Evolutionary conservation across 2,113 vertebrate species (phyloP).

Genomic region (Sus scrofa): T2T-Sscrofa CM000812.6:25683501-25684000

Average conservation of each 20-base stretch:
- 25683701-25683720: too few species aligned
- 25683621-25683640: slow-evolving; percentile 9
- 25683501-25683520: neutral
- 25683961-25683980: slow-evolving; percentile 33
- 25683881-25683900: neutral
- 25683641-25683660: too few species aligned
- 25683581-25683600: neutral
- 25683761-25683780: too few species aligned
- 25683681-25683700: too few species aligned
- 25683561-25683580: neutral
- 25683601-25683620: neutral
- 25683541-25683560: neutral
- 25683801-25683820: neutral
- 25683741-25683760: too few species aligned
- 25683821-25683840: neutral
- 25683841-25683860: slow-evolving; percentile 31
- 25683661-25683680: too few species aligned
- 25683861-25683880: slow-evolving; percentile 6
- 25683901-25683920: neutral
- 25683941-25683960: neutral
- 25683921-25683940: neutral
- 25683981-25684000: neutral
- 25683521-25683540: neutral
- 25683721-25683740: too few species aligned
- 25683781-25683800: neutral